phyloP scores from a whole-genome alignment of 2,113 vertebrate species.

The Dicerorhinus sumatrensis region DNA sequence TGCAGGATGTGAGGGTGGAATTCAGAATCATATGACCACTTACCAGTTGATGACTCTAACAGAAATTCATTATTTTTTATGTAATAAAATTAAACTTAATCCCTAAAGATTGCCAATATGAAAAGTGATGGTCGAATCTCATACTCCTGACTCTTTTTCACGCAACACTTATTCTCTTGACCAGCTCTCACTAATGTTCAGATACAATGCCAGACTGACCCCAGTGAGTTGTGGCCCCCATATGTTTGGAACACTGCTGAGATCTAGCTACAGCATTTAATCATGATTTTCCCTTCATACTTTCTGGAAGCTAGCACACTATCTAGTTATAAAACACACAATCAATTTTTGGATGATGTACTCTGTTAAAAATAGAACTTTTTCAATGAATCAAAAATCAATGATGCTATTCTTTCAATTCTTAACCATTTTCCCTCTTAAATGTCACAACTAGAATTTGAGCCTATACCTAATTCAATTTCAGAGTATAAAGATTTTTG shows the following conservation, averaged over 20 bases:
- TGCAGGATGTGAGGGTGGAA: background rate
- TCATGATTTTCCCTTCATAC: background rate
- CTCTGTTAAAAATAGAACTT: background rate
- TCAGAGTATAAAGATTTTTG: background rate
- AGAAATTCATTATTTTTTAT: constrained; percentile 3
- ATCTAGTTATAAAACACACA: background rate
- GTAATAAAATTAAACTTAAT: constrained; percentile 8
- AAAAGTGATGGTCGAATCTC: background rate
- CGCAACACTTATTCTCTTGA: background rate
- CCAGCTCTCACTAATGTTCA: background rate
- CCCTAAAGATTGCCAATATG: background rate
- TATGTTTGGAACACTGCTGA: background rate
- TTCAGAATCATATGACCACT: background rate
- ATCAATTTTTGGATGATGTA: background rate
- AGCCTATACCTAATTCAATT: background rate
- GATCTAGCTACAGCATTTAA: background rate
- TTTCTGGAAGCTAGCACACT: background rate
- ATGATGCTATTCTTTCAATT: background rate
- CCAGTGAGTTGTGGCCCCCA: background rate
- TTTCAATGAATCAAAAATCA: constrained; percentile 33
- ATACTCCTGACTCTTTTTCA: background rate
- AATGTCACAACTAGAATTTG: constrained; percentile 4
- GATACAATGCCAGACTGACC: background rate
- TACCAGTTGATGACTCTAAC: background rate
- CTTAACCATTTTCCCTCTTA: background rate